phyloP scores from a whole-genome alignment of 2,113 vertebrate species.

The Athene cunicularia region DNA sequence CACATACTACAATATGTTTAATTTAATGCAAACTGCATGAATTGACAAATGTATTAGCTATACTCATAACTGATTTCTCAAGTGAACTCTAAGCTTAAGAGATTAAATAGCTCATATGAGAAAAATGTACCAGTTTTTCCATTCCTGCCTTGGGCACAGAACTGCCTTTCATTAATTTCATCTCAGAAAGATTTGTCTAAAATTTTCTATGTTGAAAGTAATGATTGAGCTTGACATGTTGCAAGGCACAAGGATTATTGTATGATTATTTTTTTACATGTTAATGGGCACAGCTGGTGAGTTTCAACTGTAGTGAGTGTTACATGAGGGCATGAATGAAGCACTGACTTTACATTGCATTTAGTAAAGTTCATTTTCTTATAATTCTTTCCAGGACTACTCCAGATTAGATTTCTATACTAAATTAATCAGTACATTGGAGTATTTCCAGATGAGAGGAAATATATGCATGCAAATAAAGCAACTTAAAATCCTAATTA shows the following conservation, averaged over 20 bases:
- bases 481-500: neutral
- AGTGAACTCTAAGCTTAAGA: neutral
- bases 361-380: neutral
- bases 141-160: neutral
- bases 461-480: neutral
- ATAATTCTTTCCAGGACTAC: neutral
- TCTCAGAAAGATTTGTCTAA: neutral
- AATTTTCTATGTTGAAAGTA: neutral
- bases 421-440: neutral
- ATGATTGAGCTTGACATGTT: neutral
- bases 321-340: neutral
- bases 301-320: neutral
- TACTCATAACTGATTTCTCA: neutral
- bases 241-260: neutral
- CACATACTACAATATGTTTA: neutral
- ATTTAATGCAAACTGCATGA: neutral
- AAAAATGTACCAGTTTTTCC: neutral
- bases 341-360: neutral
- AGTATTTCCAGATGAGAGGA: slow-evolving; percentile 16
- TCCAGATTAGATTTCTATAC: neutral
- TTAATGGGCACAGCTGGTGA: neutral
- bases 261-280: neutral
- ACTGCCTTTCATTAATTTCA: neutral
- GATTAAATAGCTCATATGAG: neutral
- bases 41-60: neutral